Base-by-base conservation (phyloP, 2,888 invertebrate species). In the Erannis defoliaria region DNA sequence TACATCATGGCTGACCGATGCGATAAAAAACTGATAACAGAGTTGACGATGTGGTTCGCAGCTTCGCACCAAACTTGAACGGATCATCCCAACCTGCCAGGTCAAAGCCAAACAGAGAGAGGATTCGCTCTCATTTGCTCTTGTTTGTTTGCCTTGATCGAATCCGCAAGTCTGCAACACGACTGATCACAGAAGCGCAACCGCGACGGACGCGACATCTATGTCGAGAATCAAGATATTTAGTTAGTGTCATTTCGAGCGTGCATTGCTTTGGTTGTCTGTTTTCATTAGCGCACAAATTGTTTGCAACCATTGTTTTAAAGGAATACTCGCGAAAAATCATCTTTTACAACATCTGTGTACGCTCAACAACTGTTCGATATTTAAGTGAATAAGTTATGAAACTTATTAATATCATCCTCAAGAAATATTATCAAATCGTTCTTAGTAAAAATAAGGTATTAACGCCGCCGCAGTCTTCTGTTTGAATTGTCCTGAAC, bases 191-290 rank as follows among this genome's bases (percentile, higher is more conserved):
- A 16, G 18, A 18, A 38, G 18, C 42, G 76, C 75, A 77, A 82
- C 70, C 77, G 86, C 90, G 90, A 89, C 77, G 86, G 90, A 89
- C 77, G 86, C 90, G 90, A 89, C 91, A 91, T 90, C 90, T 90
- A 87, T 86, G 80, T 74, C 66, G 72, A 14, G 14, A 26, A 26
- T 14, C 4, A 14, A 84, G 76, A 89, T 90, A 55, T 37, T 45
- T 88, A 90, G 90, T 90, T 89, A 91, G 91, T 90, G 89, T 89
- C 89, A 90, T 84, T 85, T 86, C 84, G 84, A 84, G 78, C 89
- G 82, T 82, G 84, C 78, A 67, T 74, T 72, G 79, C 68, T 80
- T 63, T 75, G 78, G 86, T 82, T 79, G 86, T 80, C 80, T 74
- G 71, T 74, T 71, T 73, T 69, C 67, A 71, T 68, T 72, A 66